Evolutionary conservation across 2,797 vertebrate species (phyloP), one percentile per base, ranked within the genome.

Genomic region (Perodicticus potto): DNA sequence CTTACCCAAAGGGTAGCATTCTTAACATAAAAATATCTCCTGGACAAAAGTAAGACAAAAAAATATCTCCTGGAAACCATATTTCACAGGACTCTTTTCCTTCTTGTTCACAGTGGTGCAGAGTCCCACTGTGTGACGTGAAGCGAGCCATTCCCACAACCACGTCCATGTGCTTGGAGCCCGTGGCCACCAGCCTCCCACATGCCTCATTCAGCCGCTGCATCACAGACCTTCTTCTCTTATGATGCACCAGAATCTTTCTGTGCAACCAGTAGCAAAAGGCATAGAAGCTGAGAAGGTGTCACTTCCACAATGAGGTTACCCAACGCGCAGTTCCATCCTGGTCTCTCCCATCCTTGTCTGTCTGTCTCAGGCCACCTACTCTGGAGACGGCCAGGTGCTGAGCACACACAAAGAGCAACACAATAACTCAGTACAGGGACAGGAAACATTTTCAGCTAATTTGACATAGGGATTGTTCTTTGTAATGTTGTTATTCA

Each of bases 71-170:
- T 65, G 43, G 14, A 65, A 84, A 32, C 72, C 59, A n/a, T 7
- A n/a, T 20, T 45, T 43, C 17, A 3, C 23, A 55, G 45, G 37
- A 5, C 17, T 25, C 1, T 40, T 12, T 13, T 37, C 29, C 7
- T 25, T 55, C 25, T 17, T 37, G 1, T 37, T 20, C 2, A 34
- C 14, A 45, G 37, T 12, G 22, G 22, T 3, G 17, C 3, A n/a
- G 86, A 32, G 40, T 25, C 29, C 57, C 40, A 10, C 8, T 7
- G 19, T 5, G 57, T 0, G 6, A 19, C 11, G 23, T 19, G 16
- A 6, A 1, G 5, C 2, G 19, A 3, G 8, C 4, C 17, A 40
- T 43, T 8, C 8, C 23, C 11, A 12, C 2, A 2, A 8, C 61
- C 29, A 7, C 57, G 25, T 5, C 1, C 23, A 32, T 8, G 3